A percentile compares a stretch with the other conserved stretches of the same genome.
phyloP scores from a whole-genome alignment of 2,888 invertebrate genomes.

The Icerya purchasi region DNA sequence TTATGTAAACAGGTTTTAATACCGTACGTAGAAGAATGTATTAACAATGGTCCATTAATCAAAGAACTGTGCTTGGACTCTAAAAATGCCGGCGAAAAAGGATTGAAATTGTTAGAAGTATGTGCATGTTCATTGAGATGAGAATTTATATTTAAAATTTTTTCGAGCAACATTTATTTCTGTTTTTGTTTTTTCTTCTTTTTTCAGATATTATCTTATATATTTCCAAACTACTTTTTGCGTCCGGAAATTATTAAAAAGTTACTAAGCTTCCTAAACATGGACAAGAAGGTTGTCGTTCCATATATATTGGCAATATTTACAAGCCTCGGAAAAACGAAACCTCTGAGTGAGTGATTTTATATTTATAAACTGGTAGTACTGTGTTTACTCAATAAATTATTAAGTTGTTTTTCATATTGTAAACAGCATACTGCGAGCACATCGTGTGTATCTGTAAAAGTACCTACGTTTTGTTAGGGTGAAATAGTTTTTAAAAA shows the following conservation, averaged over 20 bases:
- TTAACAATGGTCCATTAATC: conserved; percentile 43
- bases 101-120: conserved; percentile 64
- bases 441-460: too few species aligned
- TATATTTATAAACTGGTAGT: background rate
- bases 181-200: conserved; percentile 1
- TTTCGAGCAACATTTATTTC: background rate
- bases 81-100: conserved; percentile 66
- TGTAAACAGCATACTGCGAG: too few species aligned
- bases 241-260: conserved; percentile 61
- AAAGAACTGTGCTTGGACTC: conserved; percentile 59
- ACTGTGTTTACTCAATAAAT: too few species aligned
- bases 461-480: too few species aligned
- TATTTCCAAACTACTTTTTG: conserved; percentile 81
- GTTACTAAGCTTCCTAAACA: conserved; percentile 49
- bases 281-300: conserved; percentile 60
- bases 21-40: conserved; percentile 44
- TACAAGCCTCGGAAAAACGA: conserved; percentile 69
- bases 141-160: background rate
- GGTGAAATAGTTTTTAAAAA: too few species aligned
- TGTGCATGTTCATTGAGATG: conserved; percentile 20
- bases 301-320: conserved; percentile 63
- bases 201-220: conserved; percentile 57
- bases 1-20: conserved; percentile 28
- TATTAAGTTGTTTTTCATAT: too few species aligned
- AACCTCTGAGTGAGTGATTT: conserved; percentile 44